Conservation (phyloP, 2,888 invertebrate species). For the Euzetes globulus region DNA sequence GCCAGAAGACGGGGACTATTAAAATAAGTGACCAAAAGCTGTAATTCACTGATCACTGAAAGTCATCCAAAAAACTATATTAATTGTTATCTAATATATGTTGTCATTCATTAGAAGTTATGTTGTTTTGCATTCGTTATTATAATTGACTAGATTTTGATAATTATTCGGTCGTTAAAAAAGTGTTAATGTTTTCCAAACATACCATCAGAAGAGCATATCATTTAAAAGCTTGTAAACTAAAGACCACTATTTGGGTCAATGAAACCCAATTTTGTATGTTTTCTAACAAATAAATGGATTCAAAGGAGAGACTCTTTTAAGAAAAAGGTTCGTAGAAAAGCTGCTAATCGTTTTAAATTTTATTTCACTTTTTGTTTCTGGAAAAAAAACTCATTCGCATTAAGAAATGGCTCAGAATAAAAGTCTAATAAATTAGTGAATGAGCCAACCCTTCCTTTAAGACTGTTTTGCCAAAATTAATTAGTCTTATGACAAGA, state of each 20-base stretch:
- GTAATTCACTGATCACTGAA: neutral
- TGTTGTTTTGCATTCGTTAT: too few relatives aligned
- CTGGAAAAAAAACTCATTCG: too few relatives aligned
- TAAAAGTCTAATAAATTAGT: neutral
- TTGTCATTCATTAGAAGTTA: too few relatives aligned
- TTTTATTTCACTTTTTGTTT: neutral
- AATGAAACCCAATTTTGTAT: neutral
- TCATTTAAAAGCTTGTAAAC: neutral
- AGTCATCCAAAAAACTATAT: neutral
- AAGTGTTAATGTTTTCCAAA: neutral
- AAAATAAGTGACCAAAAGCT: neutral
- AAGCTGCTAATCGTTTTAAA: neutral
- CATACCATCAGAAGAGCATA: neutral
- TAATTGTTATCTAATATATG: too few relatives aligned
- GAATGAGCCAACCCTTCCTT: neutral
- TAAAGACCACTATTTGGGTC: slow-evolving; percentile 7
- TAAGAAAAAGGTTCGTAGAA: neutral
- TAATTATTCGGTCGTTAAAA: neutral
- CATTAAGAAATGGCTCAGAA: too few relatives aligned
- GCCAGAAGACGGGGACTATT: neutral
- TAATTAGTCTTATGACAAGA: slow-evolving; percentile 2
- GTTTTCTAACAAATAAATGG: neutral
- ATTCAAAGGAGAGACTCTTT: neutral
- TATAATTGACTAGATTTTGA: too few relatives aligned
- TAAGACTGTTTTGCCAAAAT: neutral